phyloP scores from a whole-genome alignment of 2,797 vertebrate species.

The Sebastes aleutianus region DNA sequence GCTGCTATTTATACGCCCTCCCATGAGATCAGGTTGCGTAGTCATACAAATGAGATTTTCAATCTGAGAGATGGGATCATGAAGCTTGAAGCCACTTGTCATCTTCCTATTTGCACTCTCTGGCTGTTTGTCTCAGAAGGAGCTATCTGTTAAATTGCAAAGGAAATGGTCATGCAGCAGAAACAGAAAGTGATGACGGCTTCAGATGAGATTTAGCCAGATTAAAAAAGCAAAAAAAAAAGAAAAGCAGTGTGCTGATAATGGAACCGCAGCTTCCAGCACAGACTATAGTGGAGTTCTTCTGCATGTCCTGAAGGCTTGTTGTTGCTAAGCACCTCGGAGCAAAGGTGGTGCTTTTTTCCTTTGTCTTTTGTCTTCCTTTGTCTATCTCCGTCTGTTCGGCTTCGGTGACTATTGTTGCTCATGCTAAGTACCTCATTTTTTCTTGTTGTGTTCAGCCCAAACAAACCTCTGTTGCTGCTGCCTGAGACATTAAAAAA shows the following conservation, averaged over 20 bases:
- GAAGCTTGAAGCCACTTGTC: conserved; percentile 55
- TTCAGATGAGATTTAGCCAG: conserved; percentile 47
- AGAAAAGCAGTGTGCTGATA: conserved; percentile 15
- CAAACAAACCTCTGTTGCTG: conserved; percentile 4
- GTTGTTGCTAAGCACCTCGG: conserved; percentile 25
- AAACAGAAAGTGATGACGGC: conserved; percentile 51
- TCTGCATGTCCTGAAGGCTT: background rate
- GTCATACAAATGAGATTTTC: conserved; percentile 54
- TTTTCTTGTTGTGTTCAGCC: conserved; percentile 15
- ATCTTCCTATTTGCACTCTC: conserved; percentile 44
- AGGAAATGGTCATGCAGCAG: conserved; percentile 57
- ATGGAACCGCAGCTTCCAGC: conserved; percentile 25
- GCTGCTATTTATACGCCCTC: background rate
- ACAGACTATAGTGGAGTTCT: background rate
- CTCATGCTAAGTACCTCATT: conserved; percentile 27
- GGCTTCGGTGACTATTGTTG: conserved; percentile 11
- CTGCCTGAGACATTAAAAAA: conserved; percentile 23
- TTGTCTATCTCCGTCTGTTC: conserved; percentile 18
- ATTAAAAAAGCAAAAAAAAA: conserved; percentile 22
- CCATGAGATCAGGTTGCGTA: background rate
- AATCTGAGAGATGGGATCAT: conserved; percentile 37
- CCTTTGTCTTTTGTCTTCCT: background rate
- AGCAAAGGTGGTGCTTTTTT: conserved; percentile 16
- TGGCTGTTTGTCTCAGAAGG: conserved; percentile 22
- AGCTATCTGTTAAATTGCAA: conserved; percentile 57